These are phyloP conservation scores for Babyrousa celebensis DNA, from an alignment of 2,797 vertebrate genomes.

Conservation along the genomic window DNA sequence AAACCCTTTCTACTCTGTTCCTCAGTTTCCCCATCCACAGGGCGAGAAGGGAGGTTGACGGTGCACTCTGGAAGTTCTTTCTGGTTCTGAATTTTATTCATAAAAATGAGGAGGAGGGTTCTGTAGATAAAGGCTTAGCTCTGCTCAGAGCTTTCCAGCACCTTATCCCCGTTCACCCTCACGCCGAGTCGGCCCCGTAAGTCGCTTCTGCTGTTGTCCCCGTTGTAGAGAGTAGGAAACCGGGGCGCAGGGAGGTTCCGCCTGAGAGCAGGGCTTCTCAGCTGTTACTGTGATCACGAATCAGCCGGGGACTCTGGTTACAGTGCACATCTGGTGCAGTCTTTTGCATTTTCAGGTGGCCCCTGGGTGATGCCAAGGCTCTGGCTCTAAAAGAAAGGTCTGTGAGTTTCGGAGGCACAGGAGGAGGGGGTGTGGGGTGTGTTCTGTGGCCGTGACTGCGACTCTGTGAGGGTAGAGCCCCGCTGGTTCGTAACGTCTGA, in stretches of 20 bases:
- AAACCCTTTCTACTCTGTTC: not conserved
- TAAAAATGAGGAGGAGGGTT: not conserved
- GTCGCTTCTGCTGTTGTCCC: not conserved
- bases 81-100: not conserved
- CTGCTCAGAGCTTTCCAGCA: rapidly evolving
- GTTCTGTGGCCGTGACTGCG: not conserved
- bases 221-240: not conserved
- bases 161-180: not conserved
- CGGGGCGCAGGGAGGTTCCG: not conserved
- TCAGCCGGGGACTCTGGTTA: not conserved
- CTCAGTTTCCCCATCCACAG: not conserved
- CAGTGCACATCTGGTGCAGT: rapidly evolving
- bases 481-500: not conserved
- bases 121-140: not conserved
- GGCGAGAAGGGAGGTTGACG: not conserved
- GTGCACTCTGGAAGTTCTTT: not conserved
- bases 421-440: not conserved
- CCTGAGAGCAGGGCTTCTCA: not conserved
- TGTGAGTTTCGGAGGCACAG: not conserved
- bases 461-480: not conserved
- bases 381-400: not conserved
- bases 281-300: not conserved
- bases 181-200: rapidly evolving
- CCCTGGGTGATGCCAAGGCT: not conserved
- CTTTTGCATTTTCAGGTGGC: not conserved